Percentiles rank a stretch among this genome's conserved stretches.
Conservation (phyloP, 2,888 invertebrate genomes). For the Invenusta paracnida region DNA sequence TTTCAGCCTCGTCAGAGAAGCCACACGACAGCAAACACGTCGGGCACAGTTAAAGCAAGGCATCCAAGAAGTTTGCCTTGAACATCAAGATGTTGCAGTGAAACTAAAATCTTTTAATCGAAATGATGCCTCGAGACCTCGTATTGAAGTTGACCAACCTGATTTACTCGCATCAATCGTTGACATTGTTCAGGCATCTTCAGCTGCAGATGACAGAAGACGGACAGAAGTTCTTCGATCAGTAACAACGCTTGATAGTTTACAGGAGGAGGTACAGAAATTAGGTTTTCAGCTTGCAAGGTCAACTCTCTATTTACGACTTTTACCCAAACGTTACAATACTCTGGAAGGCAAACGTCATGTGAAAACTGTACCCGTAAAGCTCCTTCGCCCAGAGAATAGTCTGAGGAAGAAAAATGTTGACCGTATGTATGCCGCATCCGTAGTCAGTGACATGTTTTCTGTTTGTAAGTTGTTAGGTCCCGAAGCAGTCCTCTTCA, state of each 20-base stretch:
- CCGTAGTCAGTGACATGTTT: slow-evolving; percentile 50
- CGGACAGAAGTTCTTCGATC: neutral
- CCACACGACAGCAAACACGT: neutral
- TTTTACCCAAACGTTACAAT: slow-evolving; percentile 30
- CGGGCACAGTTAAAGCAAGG: neutral
- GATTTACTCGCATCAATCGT: neutral
- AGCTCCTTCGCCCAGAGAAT: slow-evolving; percentile 41
- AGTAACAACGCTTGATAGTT: slow-evolving; percentile 28
- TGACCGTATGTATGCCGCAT: slow-evolving; percentile 50
- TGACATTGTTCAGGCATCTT: neutral
- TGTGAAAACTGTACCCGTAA: slow-evolving; percentile 45
- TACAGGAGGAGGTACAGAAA: neutral
- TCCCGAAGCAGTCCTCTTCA: slow-evolving; percentile 44
- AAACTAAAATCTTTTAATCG: neutral
- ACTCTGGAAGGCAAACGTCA: slow-evolving; percentile 37
- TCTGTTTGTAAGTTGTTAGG: slow-evolving; percentile 50
- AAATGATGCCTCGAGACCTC: neutral
- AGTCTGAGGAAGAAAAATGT: slow-evolving; percentile 48
- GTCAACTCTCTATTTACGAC: slow-evolving; percentile 38
- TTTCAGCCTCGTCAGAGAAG: neutral
- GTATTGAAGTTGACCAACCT: neutral
- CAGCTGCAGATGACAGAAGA: slow-evolving; percentile 37
- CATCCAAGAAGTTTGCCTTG: neutral
- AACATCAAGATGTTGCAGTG: neutral
- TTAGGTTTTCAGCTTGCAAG: slow-evolving; percentile 12